Evolutionary conservation across 2,113 vertebrate species (phyloP).

Genomic region (Platichthys flesus): DNA sequence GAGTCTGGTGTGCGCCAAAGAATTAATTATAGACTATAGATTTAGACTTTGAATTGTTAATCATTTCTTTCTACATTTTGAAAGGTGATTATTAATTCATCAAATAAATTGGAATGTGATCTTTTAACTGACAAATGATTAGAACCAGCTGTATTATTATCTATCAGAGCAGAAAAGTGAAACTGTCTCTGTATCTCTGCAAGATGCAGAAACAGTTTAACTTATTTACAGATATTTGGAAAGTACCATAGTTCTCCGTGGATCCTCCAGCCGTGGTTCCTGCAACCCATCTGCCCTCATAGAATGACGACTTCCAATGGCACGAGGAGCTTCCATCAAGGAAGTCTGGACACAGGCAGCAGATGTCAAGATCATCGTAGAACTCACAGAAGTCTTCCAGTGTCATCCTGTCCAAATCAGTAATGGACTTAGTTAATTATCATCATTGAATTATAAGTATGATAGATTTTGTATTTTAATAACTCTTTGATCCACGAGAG

Average conservation of each 20-base stretch:
- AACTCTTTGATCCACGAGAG: background rate
- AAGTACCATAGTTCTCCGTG: conserved; percentile 54
- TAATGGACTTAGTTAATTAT: background rate
- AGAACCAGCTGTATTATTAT: too few relatives aligned
- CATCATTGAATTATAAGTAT: too few relatives aligned
- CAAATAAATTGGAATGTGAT: background rate
- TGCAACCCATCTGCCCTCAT: conserved; percentile 77
- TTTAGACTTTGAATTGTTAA: background rate
- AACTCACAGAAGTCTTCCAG: conserved; percentile 65
- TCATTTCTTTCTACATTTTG: background rate
- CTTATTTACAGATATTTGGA: background rate
- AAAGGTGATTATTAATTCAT: background rate
- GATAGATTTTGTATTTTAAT: background rate
- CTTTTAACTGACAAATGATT: background rate
- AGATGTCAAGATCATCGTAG: conserved; percentile 74
- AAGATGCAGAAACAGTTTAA: too few relatives aligned
- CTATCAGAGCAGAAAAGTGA: too few relatives aligned
- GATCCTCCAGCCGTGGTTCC: conserved; percentile 79
- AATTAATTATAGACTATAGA: background rate
- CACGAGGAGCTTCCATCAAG: conserved; percentile 56
- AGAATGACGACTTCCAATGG: conserved; percentile 59
- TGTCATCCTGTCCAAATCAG: conserved; percentile 71
- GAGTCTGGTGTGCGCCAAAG: too few relatives aligned
- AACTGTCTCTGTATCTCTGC: too few relatives aligned
- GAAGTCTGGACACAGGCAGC: conserved; percentile 71